Evolutionary conservation across 2,888 invertebrate species (phyloP).

Genomic region (Vandiemenella viatica): DNA sequence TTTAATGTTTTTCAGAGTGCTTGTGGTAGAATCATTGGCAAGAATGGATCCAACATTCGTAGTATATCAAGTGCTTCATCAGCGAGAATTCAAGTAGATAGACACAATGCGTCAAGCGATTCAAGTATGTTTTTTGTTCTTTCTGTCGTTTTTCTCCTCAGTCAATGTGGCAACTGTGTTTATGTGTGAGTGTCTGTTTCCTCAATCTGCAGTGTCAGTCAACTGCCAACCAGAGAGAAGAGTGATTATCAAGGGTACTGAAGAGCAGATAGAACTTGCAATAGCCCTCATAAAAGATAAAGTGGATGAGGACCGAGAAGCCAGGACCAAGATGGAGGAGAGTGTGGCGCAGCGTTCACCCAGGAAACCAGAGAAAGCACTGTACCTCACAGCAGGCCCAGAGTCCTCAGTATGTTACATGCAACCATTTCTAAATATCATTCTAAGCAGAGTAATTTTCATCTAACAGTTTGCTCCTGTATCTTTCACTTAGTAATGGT

Average conservation of each 20-base stretch:
- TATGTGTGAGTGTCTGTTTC: neutral
- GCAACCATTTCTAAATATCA: neutral
- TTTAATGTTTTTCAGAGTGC: too few relatives aligned
- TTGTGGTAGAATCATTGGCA: conserved; percentile 59
- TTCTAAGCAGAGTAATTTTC: neutral
- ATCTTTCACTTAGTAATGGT: too few relatives aligned
- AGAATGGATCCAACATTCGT: conserved; percentile 53
- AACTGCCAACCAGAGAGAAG: conserved; percentile 17
- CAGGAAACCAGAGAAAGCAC: conserved; percentile 23
- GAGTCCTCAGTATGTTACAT: neutral
- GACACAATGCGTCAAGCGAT: neutral
- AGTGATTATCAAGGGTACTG: conserved; percentile 44
- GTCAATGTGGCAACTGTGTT: neutral
- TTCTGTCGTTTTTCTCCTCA: neutral
- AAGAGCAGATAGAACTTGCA: conserved; percentile 58
- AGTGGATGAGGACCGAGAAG: conserved; percentile 39
- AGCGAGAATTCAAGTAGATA: conserved; percentile 50
- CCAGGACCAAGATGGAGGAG: conserved; percentile 29
- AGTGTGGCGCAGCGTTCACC: conserved; percentile 36
- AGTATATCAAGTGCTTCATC: conserved; percentile 55
- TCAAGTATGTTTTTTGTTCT: neutral
- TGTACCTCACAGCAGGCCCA: conserved; percentile 5
- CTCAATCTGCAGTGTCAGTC: neutral
- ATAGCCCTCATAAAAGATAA: conserved; percentile 53
- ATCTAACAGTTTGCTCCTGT: too few relatives aligned